Base-by-base conservation (phyloP, 1,140 invertebrate genomes). In the Orius insidiosus region DNA sequence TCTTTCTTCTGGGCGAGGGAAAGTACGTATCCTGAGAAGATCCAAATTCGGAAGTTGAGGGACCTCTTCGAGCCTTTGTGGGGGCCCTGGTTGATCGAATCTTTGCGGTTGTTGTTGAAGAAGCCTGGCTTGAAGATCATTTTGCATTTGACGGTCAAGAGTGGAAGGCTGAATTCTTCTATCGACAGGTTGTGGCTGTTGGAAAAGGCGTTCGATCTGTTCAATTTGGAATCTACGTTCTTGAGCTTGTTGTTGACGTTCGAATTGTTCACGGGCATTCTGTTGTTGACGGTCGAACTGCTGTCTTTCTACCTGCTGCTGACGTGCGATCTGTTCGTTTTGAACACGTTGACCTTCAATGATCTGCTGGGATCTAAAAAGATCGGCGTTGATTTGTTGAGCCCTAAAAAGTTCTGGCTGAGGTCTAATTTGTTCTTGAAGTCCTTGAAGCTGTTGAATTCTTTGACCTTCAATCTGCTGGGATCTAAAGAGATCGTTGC, bases 41-140 rank as follows among this genome's bases (percentile, higher is more conserved):
- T 36, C 14, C 14, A 15, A 13, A 9, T 11, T 36, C 1, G 38
- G 37, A 5, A 19, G 46, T 10, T 31, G 18, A 19, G 30, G 40
- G 4, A 31, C 11, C 24, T 31, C 40, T 30, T 7, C 16, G 24
- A 43, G 6, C 24, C 2, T n/a, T 24, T 24, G 24, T 24, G 24
- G 24, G 24, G 24, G 24, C 3, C 24, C 24, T 24, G 24, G 24
- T 40, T 40, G 38, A 4, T 18, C 9, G 16, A 32, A 36, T 16
- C 16, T 15, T 34, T 33, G n/a, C 7, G 30, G 16, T 10, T 31
- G 41, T 34, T 45, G 47, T 19, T 44, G 24, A 13, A 11, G 41
- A 24, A 40, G 32, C 24, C 24, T 24, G 24, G 24, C 24, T 24
- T 7, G 3, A 4, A 24, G 7, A 24, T 24, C 24, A 24, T 3